Base-by-base conservation (phyloP, 2,113 vertebrate species). In the Tiliqua scincoides region DNA sequence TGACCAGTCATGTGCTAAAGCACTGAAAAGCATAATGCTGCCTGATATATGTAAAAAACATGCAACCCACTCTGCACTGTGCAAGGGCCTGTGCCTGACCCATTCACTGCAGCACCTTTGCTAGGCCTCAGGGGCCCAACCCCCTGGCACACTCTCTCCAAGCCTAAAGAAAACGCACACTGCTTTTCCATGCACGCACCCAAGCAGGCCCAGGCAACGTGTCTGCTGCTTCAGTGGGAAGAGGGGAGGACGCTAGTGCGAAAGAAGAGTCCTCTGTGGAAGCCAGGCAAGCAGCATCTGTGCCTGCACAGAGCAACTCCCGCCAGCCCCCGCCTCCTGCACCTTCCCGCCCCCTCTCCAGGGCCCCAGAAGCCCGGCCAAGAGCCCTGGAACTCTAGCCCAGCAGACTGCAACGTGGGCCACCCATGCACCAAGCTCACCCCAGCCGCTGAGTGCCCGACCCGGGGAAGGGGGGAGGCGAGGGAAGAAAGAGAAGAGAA, bases 101-200 rank as follows among this genome's bases (percentile, higher is more conserved):
- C 82, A 72, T 79, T 81, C 37, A 67, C 32, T 63, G 57, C 67
- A 81, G 83, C 88, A 81, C 85, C 83, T 89, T 74, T 43, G 63
- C 85, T 92, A 95, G 95, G 95, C 95, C 95, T 89, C 87, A 81
- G 87, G 88, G 90, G 83, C 90, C 86, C 86, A 85, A 86, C 88
- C 84, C 89, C 88, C 27, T 43, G 67, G 25, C 2, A 73, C 83
- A 85, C 91, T 93, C 61, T 71, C n/a, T 30, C 87, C 88, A 9
- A 83, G 82, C 85, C 89, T n/a, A 21, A 62, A 63, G 67, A 72
- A 86, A 79, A 86, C 68, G 27, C 77, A 86, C 30, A n/a, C 30
- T 40, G 57, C 37, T 62, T 86, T 57, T 61, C 73, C 9, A 25
- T 15, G 27, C 48, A 76, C 83, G 67, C 71, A 72, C 88, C 63